These are phyloP conservation scores for Akabosia matsudoensis DNA, from an alignment of 1,140 invertebrate species.

Conservation along the genomic window DNA sequence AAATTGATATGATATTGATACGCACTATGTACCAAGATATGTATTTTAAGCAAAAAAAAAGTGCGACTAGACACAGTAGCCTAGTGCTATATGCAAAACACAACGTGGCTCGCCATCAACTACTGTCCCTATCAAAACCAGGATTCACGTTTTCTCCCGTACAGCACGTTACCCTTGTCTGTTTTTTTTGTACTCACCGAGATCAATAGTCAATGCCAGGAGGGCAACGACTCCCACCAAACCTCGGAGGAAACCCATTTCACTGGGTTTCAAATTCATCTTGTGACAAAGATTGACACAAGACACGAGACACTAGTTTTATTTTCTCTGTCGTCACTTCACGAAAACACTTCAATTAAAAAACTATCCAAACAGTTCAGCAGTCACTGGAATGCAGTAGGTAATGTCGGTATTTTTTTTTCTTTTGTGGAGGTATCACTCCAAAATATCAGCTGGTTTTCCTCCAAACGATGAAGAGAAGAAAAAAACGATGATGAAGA, in stretches of 20 bases:
- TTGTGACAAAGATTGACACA: background rate
- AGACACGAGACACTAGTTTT: too few relatives aligned
- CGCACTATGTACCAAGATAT: too few relatives aligned
- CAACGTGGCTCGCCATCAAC: too few relatives aligned
- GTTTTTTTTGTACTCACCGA: slow-evolving; percentile 31
- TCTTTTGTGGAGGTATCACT: background rate
- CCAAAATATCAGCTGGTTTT: background rate
- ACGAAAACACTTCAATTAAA: background rate
- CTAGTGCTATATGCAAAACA: too few relatives aligned
- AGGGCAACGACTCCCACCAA: slow-evolving; percentile 40
- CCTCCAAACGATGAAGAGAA: background rate
- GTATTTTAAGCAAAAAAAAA: too few relatives aligned
- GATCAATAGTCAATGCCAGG: slow-evolving; percentile 43
- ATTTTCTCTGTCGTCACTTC: background rate
- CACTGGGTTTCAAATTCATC: slow-evolving; percentile 18
- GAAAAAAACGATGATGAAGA: background rate
- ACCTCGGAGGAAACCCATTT: slow-evolving; percentile 14
- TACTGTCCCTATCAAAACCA: too few relatives aligned
- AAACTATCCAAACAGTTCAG: too few relatives aligned
- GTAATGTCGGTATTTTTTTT: background rate
- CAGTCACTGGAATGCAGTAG: background rate
- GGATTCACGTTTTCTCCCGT: too few relatives aligned
- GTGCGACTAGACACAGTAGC: too few relatives aligned
- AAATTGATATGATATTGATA: too few relatives aligned
- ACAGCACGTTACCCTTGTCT: too few relatives aligned